phyloP scores from a whole-genome alignment of 1,140 invertebrate genomes.

The Tetramorium parvispinum region DNA sequence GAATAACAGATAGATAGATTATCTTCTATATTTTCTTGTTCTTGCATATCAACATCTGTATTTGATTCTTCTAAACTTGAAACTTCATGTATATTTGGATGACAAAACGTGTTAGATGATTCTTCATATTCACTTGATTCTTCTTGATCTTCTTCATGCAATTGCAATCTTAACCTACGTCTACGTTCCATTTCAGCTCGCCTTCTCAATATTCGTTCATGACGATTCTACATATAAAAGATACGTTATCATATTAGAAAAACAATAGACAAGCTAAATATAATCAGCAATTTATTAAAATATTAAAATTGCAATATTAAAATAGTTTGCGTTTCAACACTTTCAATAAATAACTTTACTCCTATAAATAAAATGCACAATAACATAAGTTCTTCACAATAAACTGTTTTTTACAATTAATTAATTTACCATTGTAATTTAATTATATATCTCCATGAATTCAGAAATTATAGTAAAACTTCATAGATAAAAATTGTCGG shows the following conservation, averaged over 20 bases:
- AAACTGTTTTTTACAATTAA: too few species aligned
- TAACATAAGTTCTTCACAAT: too few species aligned
- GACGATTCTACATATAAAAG: not conserved
- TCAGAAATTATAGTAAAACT: too few species aligned
- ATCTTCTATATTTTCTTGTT: not conserved
- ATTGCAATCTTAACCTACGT: not conserved
- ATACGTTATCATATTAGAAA: not conserved
- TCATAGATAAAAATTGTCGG: too few species aligned
- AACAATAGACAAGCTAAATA: not conserved
- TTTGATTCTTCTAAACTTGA: not conserved
- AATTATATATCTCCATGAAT: too few species aligned
- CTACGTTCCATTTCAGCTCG: not conserved
- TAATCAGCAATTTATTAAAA: too few species aligned
- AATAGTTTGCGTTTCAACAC: too few species aligned
- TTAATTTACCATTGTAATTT: too few species aligned
- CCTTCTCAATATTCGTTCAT: not conserved
- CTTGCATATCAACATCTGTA: not conserved
- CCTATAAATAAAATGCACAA: too few species aligned
- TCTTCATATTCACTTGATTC: not conserved
- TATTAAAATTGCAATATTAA: too few species aligned
- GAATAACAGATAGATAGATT: not conserved
- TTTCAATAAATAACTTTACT: too few species aligned
- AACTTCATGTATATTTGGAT: not conserved
- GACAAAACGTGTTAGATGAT: not conserved
- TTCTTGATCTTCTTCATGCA: not conserved